Base-by-base conservation (phyloP, 2,888 invertebrate genomes). In the Drosophila merina region DNA sequence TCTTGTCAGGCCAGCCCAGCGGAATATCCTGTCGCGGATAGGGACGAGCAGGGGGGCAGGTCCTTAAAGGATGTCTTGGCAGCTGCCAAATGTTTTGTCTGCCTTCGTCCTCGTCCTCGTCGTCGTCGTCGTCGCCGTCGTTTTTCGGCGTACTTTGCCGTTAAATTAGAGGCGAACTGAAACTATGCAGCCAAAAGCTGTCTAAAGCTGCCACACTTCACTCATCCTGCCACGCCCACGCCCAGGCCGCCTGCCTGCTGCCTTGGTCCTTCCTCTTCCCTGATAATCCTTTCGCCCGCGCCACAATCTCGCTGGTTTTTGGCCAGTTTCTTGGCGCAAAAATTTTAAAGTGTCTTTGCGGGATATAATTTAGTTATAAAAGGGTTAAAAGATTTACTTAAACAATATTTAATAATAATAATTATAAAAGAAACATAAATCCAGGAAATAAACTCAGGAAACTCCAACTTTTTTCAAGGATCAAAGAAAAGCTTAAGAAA, bases 71-170 rank as follows among this genome's bases (percentile, higher is more conserved):
- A 42, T 38, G 59, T 48, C 49, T 36, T 74, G 59, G 54, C 71
- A 75, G 68, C 74, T 81, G 79, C 74, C 82, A 86, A 78, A 76
- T 77, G 75, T 78, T 75, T 76, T 69, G 79, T 74, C 75, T 70
- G 50, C 42, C 66, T n/a, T 28, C 68, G 30, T 40, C 28, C 5
- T 28, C 28, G 28, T 28, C 28, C 28, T 28, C 28, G 28, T 28
- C 28, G 28, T 28, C 57, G 30, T 40, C 14, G 14, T 14, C 14
- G 14, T n/a, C n/a, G n/a, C n/a, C 47, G 44, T 8, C 40, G 12
- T 12, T 47, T 57, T 67, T 69, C 62, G 67, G 72, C 63, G 73
- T 75, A 79, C 63, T 84, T 76, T 83, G 72, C 79, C 79, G 74
- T 84, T 75, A 81, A 86, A 85, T 84, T 81, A 74, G 75, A 77